These are phyloP conservation scores for Drosophila murphyi DNA, from an alignment of 1,140 invertebrate genomes.

Conservation along the genomic window DNA sequence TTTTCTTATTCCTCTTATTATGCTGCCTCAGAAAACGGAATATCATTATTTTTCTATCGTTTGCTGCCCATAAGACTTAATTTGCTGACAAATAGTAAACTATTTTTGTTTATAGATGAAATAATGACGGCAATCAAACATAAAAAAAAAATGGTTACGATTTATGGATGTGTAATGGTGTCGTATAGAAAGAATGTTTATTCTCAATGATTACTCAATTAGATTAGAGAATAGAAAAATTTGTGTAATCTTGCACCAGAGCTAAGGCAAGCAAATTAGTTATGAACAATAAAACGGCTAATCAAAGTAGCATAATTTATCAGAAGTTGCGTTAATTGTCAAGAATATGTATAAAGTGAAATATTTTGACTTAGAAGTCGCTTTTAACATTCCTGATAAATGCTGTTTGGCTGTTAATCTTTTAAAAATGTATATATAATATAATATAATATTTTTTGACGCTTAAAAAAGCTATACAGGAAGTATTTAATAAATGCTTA, in stretches of 20 bases:
- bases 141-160: neutral
- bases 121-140: constrained; percentile 15
- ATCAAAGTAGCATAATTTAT: too few species aligned
- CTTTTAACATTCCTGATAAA: too few species aligned
- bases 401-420: too few species aligned
- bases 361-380: too few species aligned
- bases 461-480: neutral
- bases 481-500: constrained; percentile 11
- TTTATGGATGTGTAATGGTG: constrained; percentile 23
- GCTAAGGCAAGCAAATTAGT: too few species aligned
- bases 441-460: neutral
- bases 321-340: too few species aligned
- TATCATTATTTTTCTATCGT: constrained; percentile 41
- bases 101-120: constrained; percentile 38
- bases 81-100: constrained; percentile 36
- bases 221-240: neutral
- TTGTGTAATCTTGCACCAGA: too few species aligned
- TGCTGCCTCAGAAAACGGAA: constrained; percentile 13
- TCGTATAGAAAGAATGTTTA: neutral
- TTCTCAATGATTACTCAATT: neutral
- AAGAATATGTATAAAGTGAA: too few species aligned
- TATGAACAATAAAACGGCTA: too few species aligned
- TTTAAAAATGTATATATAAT: too few species aligned
- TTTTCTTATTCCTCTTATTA: constrained; percentile 1
- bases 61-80: constrained; percentile 7